These are phyloP conservation scores for Girardinus metallicus DNA, from an alignment of 2,797 vertebrate species.

Conservation along the genomic window DNA sequence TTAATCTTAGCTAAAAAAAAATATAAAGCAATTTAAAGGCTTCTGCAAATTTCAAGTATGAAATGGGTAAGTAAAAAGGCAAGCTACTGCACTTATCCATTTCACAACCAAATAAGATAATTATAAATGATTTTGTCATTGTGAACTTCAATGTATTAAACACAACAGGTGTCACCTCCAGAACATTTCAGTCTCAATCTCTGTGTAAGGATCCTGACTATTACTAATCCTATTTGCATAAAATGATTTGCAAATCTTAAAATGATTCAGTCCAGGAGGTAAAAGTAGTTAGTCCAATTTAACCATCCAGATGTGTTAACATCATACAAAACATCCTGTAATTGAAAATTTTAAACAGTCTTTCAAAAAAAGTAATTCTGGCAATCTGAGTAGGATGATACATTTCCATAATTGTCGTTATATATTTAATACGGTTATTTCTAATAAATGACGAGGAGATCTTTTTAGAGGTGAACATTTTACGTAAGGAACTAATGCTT, in stretches of 20 bases:
- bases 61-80: neutral
- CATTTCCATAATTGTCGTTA: neutral
- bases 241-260: neutral
- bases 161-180: neutral
- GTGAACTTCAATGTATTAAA: neutral
- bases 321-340: neutral
- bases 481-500: neutral
- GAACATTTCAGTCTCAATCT: neutral
- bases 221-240: neutral
- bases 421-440: neutral
- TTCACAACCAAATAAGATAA: neutral
- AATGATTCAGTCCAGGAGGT: neutral
- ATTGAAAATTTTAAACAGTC: neutral
- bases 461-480: neutral
- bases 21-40: neutral
- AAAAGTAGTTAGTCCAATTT: neutral
- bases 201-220: neutral
- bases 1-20: neutral
- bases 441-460: neutral
- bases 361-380: neutral
- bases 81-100: neutral
- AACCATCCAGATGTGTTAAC: neutral
- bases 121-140: neutral
- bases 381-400: neutral
- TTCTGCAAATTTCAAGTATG: neutral